These are phyloP conservation scores for Gibbula magus DNA, from an alignment of 2,888 invertebrate genomes.

Conservation along the genomic window DNA sequence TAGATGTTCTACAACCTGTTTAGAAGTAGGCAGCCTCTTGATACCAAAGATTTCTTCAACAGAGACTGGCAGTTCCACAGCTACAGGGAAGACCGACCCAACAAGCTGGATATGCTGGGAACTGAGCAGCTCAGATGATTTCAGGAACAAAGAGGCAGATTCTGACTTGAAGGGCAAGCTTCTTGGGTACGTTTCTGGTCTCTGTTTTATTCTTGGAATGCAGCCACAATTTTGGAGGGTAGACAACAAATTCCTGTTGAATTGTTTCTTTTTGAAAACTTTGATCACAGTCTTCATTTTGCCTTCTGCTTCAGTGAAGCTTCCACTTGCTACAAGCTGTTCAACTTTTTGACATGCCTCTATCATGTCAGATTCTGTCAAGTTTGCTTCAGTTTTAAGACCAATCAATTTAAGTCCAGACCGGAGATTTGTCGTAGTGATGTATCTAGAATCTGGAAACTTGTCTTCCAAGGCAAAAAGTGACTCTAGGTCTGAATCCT, in stretches of 20 bases:
- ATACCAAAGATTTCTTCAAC: neutral
- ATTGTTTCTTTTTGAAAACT: neutral
- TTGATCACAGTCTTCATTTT: neutral
- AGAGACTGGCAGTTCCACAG: neutral
- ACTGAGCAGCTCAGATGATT: conserved; percentile 40
- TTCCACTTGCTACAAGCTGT: conserved; percentile 1
- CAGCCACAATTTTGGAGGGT: neutral
- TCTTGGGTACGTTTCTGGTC: conserved; percentile 38
- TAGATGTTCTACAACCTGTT: conserved; percentile 26
- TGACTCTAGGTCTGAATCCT: conserved; percentile 39
- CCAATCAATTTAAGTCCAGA: conserved; percentile 51
- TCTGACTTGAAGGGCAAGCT: conserved; percentile 30
- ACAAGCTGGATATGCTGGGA: conserved; percentile 26
- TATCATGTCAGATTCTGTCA: conserved; percentile 49
- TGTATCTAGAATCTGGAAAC: conserved; percentile 49
- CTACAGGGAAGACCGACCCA: conserved; percentile 46
- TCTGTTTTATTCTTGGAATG: conserved; percentile 33
- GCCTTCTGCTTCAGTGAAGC: neutral
- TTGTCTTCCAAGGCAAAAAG: conserved; percentile 50
- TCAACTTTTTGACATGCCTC: conserved; percentile 31
- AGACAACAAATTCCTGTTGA: neutral
- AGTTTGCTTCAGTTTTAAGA: conserved; percentile 44
- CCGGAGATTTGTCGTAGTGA: conserved; percentile 41
- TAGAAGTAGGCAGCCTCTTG: neutral
- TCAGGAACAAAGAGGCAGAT: conserved; percentile 28